phyloP scores from a whole-genome alignment of 2,888 invertebrate species.

The Carterocephalus palaemon region DNA sequence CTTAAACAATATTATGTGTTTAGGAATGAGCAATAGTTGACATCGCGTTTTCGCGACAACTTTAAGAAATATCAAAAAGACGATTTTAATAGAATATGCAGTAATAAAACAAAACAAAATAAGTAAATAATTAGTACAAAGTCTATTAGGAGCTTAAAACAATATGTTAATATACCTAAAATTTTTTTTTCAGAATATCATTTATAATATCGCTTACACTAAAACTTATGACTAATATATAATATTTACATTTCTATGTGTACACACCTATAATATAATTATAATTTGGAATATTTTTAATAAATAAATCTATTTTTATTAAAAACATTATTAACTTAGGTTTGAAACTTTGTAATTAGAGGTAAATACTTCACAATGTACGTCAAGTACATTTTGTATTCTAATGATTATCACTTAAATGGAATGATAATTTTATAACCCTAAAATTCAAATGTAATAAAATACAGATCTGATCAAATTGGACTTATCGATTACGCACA shows the following conservation, averaged over 20 bases:
- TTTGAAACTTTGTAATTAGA: background rate
- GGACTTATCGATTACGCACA: slow-evolving; percentile 44
- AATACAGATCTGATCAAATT: slow-evolving; percentile 65
- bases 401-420: slow-evolving; percentile 36
- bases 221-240: slow-evolving; percentile 12
- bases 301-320: too few relatives aligned
- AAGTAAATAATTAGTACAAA: slow-evolving; percentile 13
- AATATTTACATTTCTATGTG: slow-evolving; percentile 24
- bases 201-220: slow-evolving; percentile 27
- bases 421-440: slow-evolving; percentile 52
- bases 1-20: slow-evolving; percentile 43
- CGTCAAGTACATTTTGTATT: background rate
- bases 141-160: slow-evolving; percentile 3
- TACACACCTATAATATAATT: slow-evolving; percentile 8
- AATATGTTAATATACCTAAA: slow-evolving; percentile 12
- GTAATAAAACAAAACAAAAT: slow-evolving; percentile 9
- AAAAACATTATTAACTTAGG: too few relatives aligned
- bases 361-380: background rate
- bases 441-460: slow-evolving; percentile 53
- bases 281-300: slow-evolving; percentile 7
- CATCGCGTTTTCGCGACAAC: slow-evolving; percentile 28
- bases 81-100: slow-evolving; percentile 18
- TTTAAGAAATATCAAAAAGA: slow-evolving; percentile 5
- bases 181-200: slow-evolving; percentile 24
- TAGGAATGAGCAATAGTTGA: slow-evolving; percentile 57